Base-by-base conservation (phyloP, 2,113 vertebrate species). In the Cnemophilus loriae region DNA sequence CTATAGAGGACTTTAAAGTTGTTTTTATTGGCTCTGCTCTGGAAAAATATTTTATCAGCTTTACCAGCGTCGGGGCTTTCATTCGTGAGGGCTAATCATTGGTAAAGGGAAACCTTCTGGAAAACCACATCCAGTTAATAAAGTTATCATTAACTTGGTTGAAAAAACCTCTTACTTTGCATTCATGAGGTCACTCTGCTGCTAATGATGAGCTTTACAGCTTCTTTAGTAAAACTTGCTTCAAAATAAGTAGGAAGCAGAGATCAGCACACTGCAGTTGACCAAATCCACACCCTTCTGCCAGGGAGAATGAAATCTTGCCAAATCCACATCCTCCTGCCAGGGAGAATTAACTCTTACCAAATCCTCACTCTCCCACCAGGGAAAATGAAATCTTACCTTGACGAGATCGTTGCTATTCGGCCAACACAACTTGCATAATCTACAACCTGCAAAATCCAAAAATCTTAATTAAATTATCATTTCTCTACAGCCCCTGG, bases 371-470 rank as follows among this genome's bases (percentile, higher is more conserved):
- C 3, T 11, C 23, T 39, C 28, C 46, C 20, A 14, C 46, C 32
- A 83, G 35, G 7, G 41, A 84, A 35, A 64, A 64, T 7, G 24
- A 52, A 67, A 41, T 20, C 97, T 97, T 97, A 99, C 98, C 98
- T 98, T 44, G 97, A 98, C 0, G 96, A 93, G 78, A 98, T 90
- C 2, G 98, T 97, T 44, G 95, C 89, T 82, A 95, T 46, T 63
- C 94, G 96, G 52, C 97, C 97, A n/a, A 97, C 10, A 16, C 65
- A 90, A 37, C 64, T 97, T 9, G 85, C 90, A 20, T 95, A 96
- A 86, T 97, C 97, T 74, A 97, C 94, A 92, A 97, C 96, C 98
- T 98, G 97, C 97, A 87, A 98, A 74, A 82, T 77, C n/a, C 75
- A 88, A 82, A 71, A 12, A 47, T 11, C 39, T 46, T 26, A 7